Percentiles rank a stretch among this genome's conserved stretches.
These are phyloP conservation scores for Calameuta filiformis DNA, from an alignment of 2,888 invertebrate species.

Conservation along the genomic window DNA sequence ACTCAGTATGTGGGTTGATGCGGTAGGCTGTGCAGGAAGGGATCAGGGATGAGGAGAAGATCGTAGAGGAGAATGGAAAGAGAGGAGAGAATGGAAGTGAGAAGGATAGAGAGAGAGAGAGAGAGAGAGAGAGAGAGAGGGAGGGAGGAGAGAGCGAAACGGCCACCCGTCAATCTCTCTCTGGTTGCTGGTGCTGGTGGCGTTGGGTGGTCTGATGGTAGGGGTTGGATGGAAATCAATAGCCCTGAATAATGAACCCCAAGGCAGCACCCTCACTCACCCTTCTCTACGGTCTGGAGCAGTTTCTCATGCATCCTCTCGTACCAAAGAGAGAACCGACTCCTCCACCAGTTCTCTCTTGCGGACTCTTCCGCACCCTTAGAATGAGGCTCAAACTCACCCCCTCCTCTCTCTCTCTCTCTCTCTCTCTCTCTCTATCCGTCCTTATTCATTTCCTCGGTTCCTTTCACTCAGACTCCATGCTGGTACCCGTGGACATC, in stretches of 20 bases:
- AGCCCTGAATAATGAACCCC: slow-evolving; percentile 66
- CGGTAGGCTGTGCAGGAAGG: slow-evolving; percentile 18
- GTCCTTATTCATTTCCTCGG: neutral
- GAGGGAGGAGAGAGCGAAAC: slow-evolving; percentile 11
- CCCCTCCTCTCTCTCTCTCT: no score
- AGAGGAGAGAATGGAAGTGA: slow-evolving; percentile 18
- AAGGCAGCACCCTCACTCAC: slow-evolving; percentile 57
- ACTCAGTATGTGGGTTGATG: slow-evolving; percentile 48
- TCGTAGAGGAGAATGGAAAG: slow-evolving; percentile 15
- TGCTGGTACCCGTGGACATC: neutral
- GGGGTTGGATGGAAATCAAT: slow-evolving; percentile 65
- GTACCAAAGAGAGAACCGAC: slow-evolving; percentile 28
- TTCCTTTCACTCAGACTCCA: neutral
- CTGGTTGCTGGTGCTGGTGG: slow-evolving; percentile 43
- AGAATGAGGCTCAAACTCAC: neutral
- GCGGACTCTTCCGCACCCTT: neutral
- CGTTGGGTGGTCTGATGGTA: slow-evolving; percentile 52
- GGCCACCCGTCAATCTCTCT: slow-evolving; percentile 50
- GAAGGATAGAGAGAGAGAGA: slow-evolving; percentile 23
- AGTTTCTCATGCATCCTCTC: slow-evolving; percentile 58
- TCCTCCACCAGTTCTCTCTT: slow-evolving; percentile 7
- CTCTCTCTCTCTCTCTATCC: no score
- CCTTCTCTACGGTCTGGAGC: slow-evolving; percentile 55
- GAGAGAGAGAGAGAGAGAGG: slow-evolving; percentile 22
- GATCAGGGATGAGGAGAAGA: slow-evolving; percentile 10